Conservation (phyloP, 1,140 invertebrate species). For the Steinernema khuongi region DNA sequence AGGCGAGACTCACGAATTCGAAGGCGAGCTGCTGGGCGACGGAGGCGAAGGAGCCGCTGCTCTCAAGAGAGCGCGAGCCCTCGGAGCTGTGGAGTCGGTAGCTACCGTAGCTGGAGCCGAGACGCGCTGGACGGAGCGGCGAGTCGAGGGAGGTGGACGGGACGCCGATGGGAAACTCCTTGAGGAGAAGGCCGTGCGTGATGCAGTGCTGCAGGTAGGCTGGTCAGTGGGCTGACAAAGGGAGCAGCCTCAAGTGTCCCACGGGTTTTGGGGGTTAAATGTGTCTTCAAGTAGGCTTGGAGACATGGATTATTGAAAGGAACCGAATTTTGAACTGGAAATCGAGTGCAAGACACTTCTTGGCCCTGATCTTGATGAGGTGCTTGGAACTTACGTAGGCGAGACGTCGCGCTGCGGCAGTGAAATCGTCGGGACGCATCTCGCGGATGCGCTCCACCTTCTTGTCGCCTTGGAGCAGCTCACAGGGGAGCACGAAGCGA, state of each 20-base stretch:
- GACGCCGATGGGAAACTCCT: background rate
- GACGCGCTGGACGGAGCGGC: background rate
- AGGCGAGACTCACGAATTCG: background rate
- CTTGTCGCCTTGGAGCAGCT: background rate
- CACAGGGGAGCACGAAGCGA: background rate
- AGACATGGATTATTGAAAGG: no score
- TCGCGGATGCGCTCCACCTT: background rate
- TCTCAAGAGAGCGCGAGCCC: background rate
- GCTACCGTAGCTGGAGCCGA: slow-evolving; percentile 8
- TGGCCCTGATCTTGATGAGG: no score
- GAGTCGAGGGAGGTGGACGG: background rate
- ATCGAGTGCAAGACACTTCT: no score
- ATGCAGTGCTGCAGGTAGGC: background rate
- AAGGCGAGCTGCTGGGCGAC: background rate
- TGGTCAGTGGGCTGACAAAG: no score
- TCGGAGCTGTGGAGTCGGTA: background rate
- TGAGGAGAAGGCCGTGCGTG: background rate
- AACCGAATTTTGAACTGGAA: no score
- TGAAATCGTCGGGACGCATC: slow-evolving; percentile 3
- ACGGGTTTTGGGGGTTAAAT: no score
- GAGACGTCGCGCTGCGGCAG: background rate
- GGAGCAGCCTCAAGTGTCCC: no score
- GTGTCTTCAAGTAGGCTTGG: no score
- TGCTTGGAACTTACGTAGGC: background rate
- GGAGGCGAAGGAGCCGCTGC: background rate